phyloP scores from a whole-genome alignment of 2,797 vertebrate genomes.

The Streptopelia turtur region DNA sequence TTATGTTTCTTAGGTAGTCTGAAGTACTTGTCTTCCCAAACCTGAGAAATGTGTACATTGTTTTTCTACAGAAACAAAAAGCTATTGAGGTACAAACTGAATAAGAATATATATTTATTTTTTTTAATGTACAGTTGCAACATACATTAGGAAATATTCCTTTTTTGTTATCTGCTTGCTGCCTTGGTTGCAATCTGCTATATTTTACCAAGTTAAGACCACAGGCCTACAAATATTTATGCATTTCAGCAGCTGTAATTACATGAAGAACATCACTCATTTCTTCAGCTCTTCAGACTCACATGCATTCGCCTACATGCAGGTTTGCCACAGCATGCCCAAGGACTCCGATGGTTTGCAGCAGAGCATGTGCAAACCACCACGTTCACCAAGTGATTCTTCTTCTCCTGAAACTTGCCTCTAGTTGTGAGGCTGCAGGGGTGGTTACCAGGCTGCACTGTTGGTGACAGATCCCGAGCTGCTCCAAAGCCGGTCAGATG shows the following conservation, averaged over 20 bases:
- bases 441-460: not conserved
- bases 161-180: not conserved
- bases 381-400: too few species aligned
- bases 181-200: not conserved
- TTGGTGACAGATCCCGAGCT: rapidly evolving
- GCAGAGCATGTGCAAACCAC: rapidly evolving
- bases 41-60: not conserved
- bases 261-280: not conserved
- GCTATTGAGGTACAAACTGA: not conserved
- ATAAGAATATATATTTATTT: not conserved
- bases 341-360: rapidly evolving
- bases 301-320: rapidly evolving
- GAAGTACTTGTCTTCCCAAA: not conserved
- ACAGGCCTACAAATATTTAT: rapidly evolving
- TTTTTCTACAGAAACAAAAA: not conserved
- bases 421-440: not conserved
- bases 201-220: not conserved
- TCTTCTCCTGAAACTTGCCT: not conserved
- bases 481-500: rapidly evolving
- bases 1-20: not conserved
- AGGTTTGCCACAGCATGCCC: not conserved
- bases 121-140: not conserved
- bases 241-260: not conserved
- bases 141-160: not conserved
- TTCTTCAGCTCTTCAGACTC: not conserved